phyloP scores from a whole-genome alignment of 2,797 vertebrate genomes.

The Protonibea diacanthus region DNA sequence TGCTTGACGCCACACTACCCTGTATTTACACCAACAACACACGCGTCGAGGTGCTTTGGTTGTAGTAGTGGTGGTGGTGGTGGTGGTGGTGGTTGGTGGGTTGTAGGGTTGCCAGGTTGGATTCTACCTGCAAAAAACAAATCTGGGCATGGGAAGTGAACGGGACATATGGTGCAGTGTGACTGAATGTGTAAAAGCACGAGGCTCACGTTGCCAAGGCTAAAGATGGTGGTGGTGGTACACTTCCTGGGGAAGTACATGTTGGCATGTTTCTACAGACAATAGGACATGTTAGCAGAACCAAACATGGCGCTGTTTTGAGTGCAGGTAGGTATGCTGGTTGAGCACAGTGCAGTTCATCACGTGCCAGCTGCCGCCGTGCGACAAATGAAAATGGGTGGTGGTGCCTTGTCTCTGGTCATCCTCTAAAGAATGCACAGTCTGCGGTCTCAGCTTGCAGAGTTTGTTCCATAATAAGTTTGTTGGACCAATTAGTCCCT shows the following conservation, averaged over 20 bases:
- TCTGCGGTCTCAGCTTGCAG: slow-evolving; percentile 14
- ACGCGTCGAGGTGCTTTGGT: slow-evolving; percentile 13
- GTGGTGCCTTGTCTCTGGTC: slow-evolving; percentile 3
- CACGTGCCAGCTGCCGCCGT: neutral
- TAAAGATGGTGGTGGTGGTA: slow-evolving; percentile 39
- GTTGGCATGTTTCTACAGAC: slow-evolving; percentile 30
- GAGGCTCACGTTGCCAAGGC: slow-evolving; percentile 30
- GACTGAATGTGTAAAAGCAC: slow-evolving; percentile 17
- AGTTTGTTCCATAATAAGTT: neutral
- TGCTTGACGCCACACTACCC: neutral
- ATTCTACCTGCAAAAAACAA: slow-evolving; percentile 42
- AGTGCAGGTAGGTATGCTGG: slow-evolving; percentile 29
- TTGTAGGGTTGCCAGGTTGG: slow-evolving; percentile 53
- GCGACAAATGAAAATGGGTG: slow-evolving; percentile 1
- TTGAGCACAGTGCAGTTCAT: neutral
- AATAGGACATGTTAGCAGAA: slow-evolving; percentile 9
- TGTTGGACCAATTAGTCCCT: neutral
- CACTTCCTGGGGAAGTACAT: slow-evolving; percentile 25
- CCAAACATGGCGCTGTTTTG: slow-evolving; percentile 19
- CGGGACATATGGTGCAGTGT: slow-evolving; percentile 50
- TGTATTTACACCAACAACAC: slow-evolving; percentile 23
- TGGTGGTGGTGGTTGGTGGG: neutral
- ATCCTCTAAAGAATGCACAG: neutral
- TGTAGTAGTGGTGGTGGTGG: neutral
- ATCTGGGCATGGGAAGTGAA: slow-evolving; percentile 43